A percentile compares a stretch with the other conserved stretches of the same genome.
Conservation (phyloP, 2,113 vertebrate genomes). For the Pangasianodon gigas region DNA sequence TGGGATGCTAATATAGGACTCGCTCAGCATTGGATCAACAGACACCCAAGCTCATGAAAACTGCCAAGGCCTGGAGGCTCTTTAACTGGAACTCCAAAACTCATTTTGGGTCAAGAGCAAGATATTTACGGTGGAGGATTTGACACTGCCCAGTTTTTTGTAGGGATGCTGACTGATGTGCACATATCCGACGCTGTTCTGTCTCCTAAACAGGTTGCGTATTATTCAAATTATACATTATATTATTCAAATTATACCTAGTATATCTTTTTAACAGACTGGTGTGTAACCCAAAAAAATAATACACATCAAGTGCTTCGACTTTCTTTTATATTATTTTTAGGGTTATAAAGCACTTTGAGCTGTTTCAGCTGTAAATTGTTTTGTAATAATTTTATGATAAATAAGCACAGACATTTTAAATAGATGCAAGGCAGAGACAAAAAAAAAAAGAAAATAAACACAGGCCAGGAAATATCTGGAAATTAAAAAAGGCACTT, state of each 20-base stretch:
- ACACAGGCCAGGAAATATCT: not conserved
- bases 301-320: not conserved
- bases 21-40: conserved; percentile 59
- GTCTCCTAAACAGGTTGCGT: conserved; percentile 30
- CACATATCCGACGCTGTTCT: conserved; percentile 57
- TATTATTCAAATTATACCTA: too few relatives aligned
- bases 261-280: not conserved
- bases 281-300: not conserved
- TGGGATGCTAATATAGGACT: conserved; percentile 50
- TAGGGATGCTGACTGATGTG: conserved; percentile 52
- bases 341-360: not conserved
- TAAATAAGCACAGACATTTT: not conserved
- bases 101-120: conserved; percentile 57
- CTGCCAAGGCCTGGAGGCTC: conserved; percentile 18
- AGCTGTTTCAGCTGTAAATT: not conserved
- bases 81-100: conserved; percentile 20
- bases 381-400: not conserved
- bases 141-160: conserved; percentile 34
- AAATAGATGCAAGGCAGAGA: not conserved
- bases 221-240: not conserved
- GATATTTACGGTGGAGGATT: conserved; percentile 47
- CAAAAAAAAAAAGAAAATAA: not conserved
- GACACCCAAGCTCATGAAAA: conserved; percentile 47
- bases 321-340: not conserved
- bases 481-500: not conserved